Percentiles rank a stretch among this genome's conserved stretches.
These are phyloP conservation scores for Belonocnema kinseyi DNA, from an alignment of 1,140 invertebrate genomes.

Conservation along the genomic window DNA sequence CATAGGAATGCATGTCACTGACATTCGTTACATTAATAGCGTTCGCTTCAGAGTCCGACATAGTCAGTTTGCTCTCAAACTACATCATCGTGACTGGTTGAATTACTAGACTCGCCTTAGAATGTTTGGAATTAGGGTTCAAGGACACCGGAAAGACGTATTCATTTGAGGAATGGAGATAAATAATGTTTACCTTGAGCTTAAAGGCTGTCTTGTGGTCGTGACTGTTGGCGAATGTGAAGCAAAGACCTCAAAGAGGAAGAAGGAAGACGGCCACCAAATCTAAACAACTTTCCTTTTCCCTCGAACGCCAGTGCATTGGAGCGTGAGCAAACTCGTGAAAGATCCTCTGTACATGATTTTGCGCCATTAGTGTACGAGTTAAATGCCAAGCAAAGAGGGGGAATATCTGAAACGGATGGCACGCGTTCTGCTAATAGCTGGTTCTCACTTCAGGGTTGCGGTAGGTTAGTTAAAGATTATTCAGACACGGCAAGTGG, in stretches of 20 bases:
- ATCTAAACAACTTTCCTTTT: slow-evolving; percentile 38
- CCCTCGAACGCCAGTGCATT: slow-evolving; percentile 24
- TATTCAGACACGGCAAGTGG: slow-evolving; percentile 36
- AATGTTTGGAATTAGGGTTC: no score
- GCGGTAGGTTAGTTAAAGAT: slow-evolving; percentile 57
- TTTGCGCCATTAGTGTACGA: slow-evolving; percentile 49
- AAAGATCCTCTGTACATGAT: slow-evolving; percentile 49
- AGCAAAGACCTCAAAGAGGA: no score
- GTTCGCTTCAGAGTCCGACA: slow-evolving; percentile 52
- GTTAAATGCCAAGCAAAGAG: slow-evolving; percentile 34
- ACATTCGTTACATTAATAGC: slow-evolving; percentile 57
- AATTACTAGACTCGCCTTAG: no score
- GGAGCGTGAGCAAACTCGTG: slow-evolving; percentile 44
- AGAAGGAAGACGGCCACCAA: slow-evolving; percentile 19
- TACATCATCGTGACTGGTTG: slow-evolving; percentile 23
- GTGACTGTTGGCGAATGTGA: not conserved
- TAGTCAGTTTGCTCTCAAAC: slow-evolving; percentile 56
- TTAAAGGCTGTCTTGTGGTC: not conserved
- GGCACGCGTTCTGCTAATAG: slow-evolving; percentile 63
- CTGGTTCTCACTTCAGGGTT: slow-evolving; percentile 56
- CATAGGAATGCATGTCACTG: slow-evolving; percentile 62
- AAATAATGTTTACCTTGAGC: no score
- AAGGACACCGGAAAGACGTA: no score
- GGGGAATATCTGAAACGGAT: slow-evolving; percentile 58
- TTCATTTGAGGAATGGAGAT: no score